Evolutionary conservation across 2,797 vertebrate species (phyloP), one percentile per base, ranked within the genome.

Genomic region (Lophotriccus pileatus): DNA sequence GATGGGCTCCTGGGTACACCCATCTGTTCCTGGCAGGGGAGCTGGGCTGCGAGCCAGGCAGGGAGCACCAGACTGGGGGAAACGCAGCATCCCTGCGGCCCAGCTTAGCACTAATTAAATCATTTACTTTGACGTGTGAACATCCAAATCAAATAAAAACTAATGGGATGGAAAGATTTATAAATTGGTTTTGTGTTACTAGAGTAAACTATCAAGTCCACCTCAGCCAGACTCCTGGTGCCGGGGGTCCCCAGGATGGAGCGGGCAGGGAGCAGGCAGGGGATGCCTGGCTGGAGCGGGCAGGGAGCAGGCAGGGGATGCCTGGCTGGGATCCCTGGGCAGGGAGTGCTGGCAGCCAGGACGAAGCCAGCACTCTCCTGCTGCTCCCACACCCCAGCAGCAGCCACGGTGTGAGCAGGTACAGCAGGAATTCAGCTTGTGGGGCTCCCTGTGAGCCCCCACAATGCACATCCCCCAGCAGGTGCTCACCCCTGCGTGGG

Each of bases 101-200:
- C 85, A 46, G 91, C 46, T 73, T 53, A 70, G 70, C 15, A 19
- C 72, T 93, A 94, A 89, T 92, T 87, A 81, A 96, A 95, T 95
- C 14, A 92, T 83, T 79, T 56, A 58, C 84, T 92, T 70, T 90
- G 75, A 94, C 87, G 83, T 36, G 58, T 27, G 50, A 89, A 82
- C 87, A 73, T 83, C 89, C 84, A 89, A 92, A 93, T 91, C 94
- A 95, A 96, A 93, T 93, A 87, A 95, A 91, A 91, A 72, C 87
- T 95, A 95, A 95, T 77, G 87, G 90, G 89, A 93, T 9, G 75
- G 90, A 94, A 94, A 92, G 84, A 95, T 94, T 85, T 75, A 90
- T 87, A 87, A 69, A 89, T 66, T 68, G 58, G 62, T 80, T 58
- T 62, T 64, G 81, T 63, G 47, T 62, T 59, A 82, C 75, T 24